phyloP scores from a whole-genome alignment of 2,888 invertebrate genomes.

The Anaspis maculata region DNA sequence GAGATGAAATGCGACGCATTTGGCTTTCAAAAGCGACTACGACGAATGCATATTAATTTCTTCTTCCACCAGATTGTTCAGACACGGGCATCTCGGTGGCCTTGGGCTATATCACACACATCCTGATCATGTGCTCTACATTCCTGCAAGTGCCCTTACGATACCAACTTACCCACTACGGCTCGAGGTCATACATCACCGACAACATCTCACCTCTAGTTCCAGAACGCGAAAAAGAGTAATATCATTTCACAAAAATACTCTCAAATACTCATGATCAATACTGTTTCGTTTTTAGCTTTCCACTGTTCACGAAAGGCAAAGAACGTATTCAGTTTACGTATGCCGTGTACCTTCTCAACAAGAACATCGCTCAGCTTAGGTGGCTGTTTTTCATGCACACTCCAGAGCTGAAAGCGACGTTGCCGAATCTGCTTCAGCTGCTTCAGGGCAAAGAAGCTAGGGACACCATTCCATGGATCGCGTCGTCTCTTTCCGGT shows the following conservation, averaged over 20 bases:
- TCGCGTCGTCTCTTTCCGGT: conserved; percentile 1
- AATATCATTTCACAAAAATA: conserved; percentile 12
- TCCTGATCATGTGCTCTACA: conserved; percentile 70
- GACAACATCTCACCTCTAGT: conserved; percentile 67
- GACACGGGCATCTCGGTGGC: conserved; percentile 74
- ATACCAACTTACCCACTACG: conserved; percentile 72
- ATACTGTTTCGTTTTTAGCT: too few relatives aligned
- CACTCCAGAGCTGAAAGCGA: conserved; percentile 66
- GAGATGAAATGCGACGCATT: too few relatives aligned
- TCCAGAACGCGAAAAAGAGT: conserved; percentile 59
- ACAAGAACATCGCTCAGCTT: conserved; percentile 91
- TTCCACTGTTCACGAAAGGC: conserved; percentile 73
- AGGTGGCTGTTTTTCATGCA: conserved; percentile 67
- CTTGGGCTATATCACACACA: conserved; percentile 78
- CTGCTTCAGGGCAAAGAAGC: conserved; percentile 25
- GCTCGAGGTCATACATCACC: conserved; percentile 72
- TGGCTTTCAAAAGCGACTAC: too few relatives aligned
- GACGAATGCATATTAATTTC: too few relatives aligned
- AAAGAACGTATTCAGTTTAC: conserved; percentile 74
- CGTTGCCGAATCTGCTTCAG: conserved; percentile 60
- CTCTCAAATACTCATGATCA: too few relatives aligned
- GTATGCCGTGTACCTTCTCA: conserved; percentile 84
- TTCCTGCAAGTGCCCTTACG: conserved; percentile 79
- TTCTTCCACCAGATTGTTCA: conserved; percentile 36
- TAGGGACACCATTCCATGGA: conserved; percentile 7